Base-by-base conservation (phyloP, 1,140 invertebrate species). In the Phthorimaea operculella region DNA sequence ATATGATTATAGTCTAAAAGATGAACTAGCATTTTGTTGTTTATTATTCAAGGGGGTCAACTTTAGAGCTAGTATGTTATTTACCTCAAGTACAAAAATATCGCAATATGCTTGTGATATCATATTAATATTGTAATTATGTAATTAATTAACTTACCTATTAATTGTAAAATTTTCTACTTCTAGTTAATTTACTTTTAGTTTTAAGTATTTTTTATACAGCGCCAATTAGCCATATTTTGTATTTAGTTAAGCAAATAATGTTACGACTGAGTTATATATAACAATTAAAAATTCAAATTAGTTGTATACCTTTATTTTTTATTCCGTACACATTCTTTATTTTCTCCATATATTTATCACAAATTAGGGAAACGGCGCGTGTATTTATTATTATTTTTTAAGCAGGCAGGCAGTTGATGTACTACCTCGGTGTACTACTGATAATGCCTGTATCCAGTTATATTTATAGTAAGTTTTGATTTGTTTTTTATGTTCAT, bases 41-140 rank as follows among this genome's bases (percentile, higher is more conserved):
- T 15, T 47, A 47, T 16, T 53, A 28, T 53, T 56, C 33, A 14
- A 47, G 53, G 16, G 44, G 50, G 33, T 54, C 12, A 18, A 14
- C 52, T 33, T 52, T 45, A 51, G 36, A 16, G 7, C 52, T 49
- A 44, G 50, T 57, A 58, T 55, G 59, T 59, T 59, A 54, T 62
- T 62, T 62, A 68, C 72, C 69, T 66, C 36, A 61, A 80, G 77
- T 83, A 80, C 77, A 80, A 82, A 82, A 58, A 70, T 72, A 66
- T 70, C 62, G 42, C 64, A 71, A 70, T 66, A 45, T 62, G 54
- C 51, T 72, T 68, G 72, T 76, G 68, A 70, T 76, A 68, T 70
- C 8, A 14, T 16, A 15, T 47, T 47, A 9, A n/a, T n/a, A n/a
- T n/a, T n/a, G n/a, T n/a, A 34, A 10, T 70, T 58, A 52, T 45